Percentiles rank a stretch among this genome's conserved stretches.
Conservation (phyloP, 2,888 invertebrate species). For the Creontiades dilutus region DNA sequence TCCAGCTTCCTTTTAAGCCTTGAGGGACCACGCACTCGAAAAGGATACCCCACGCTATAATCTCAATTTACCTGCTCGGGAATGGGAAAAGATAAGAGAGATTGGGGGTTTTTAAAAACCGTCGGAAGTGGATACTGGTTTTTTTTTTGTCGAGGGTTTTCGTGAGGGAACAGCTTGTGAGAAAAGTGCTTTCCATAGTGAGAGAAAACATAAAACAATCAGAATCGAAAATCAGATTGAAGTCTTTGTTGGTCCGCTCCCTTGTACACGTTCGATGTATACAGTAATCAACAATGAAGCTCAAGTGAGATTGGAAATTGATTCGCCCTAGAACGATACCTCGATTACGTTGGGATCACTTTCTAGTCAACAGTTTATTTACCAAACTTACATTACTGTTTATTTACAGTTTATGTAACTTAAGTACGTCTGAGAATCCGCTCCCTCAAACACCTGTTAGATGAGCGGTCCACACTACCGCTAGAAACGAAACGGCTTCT, state of each 20-base stretch:
- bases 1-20: conserved; percentile 42
- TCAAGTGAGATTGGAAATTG: too few species aligned
- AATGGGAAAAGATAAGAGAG: not conserved
- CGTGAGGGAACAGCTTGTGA: not conserved
- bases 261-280: not conserved
- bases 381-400: too few species aligned
- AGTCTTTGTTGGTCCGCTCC: not conserved
- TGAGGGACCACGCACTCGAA: conserved; percentile 9
- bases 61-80: not conserved
- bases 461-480: too few species aligned
- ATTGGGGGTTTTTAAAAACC: not conserved
- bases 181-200: not conserved
- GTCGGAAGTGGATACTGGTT: not conserved
- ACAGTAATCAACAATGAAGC: too few species aligned
- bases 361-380: too few species aligned
- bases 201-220: not conserved
- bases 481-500: too few species aligned
- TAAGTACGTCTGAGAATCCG: too few species aligned
- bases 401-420: too few species aligned
- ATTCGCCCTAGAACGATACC: too few species aligned
- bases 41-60: conserved; percentile 24
- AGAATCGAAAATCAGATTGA: not conserved
- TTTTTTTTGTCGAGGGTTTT: not conserved
- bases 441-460: too few species aligned
- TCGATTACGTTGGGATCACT: too few species aligned